Base-by-base conservation (phyloP, 1,140 invertebrate genomes). In the Drosophila albomicans region DNA sequence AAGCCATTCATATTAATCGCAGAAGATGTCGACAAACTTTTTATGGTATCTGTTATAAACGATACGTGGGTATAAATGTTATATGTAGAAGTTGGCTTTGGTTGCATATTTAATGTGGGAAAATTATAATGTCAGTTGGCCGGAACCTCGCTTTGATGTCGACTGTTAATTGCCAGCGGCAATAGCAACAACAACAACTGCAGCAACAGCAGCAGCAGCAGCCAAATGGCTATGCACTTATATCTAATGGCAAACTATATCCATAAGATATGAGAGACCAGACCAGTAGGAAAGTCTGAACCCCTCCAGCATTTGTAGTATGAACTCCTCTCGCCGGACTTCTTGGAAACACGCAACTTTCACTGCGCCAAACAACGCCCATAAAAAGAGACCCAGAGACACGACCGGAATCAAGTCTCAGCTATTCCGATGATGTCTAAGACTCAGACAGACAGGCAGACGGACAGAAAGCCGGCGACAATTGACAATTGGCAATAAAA, bases 401-500 rank as follows among this genome's bases (percentile, higher is more conserved):
- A 41, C 43, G 63, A 54, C 49, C 25, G 64, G 51, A 56, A 70
- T 62, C 43, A 46, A 61, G 61, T 25, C 20, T 25, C 7, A n/a
- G 13, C 64, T 43, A 69, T 15, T 41, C 16, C 16, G 32, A 28
- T 32, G 32, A 51, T 58, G 28, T 48, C 20, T 25, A 25, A 25
- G 20, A 25, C 20, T 25, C 3, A 16, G 46, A 52, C 30, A 41
- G 43, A n/a, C 6, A 25, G 10, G 5, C 7, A 15, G 15, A 54
- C n/a, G 57, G 30, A 49, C 0, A 68, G 58, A 38, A 25, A 25
- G 20, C 20, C 20, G 56, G 64, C 57, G 68, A 63, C 76, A 82
- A 86, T 86, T 79, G 78, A 75, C 82, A 81, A 87, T 87, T 79
- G 79, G 65, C 84, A 88, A 78, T 87, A 88, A 80, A 82, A 79